Base-by-base conservation (phyloP, 1,140 invertebrate species). In the Caerostris darwini region DNA sequence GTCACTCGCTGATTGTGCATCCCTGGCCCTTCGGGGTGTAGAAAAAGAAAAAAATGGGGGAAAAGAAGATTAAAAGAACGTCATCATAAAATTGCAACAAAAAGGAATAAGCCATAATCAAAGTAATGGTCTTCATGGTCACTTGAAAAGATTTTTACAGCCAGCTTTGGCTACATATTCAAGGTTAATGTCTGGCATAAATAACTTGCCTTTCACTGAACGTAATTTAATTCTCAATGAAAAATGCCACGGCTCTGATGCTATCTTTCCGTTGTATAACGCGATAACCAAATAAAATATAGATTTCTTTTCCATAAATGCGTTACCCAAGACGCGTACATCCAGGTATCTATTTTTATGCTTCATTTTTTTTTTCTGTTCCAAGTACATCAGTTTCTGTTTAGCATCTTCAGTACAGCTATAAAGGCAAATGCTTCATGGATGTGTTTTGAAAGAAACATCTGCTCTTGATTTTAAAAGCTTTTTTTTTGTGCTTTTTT, bases 211-310 rank as follows among this genome's bases (percentile, higher is more conserved):
- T 90, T 90, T 90, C 67, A 90, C 61, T 59, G 53, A 81, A 81
- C 67, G 89, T 89, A 90, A 90, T 90, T 90, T 90, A 90, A 90
- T 71, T 90, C 71, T 90, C 89, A 90, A 90, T 71, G 89, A 90
- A 81, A 90, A 90, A 90, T 90, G 89, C 19, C n/a, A n/a, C n/a
- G n/a, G n/a, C n/a, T 50, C 53, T 59, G 89, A 81, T 90, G 71
- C 53, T 67, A 81, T 59, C 89, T 90, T 53, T 14, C 56, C 8
- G 89, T 54, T 17, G 56, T 69, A 81, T 69, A 89, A 89, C 50
- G 64, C 50, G 64, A 89, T 77, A 81, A 81, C 56, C 57, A 81
- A 90, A 81, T 64, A 90, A 77, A 61, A 87, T 87, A 57, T 87
- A 19, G 34, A 61, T 87, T 61, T 87, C 56, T 87, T 87, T 87